A percentile compares a stretch with the other conserved stretches of the same genome.
phyloP scores from a whole-genome alignment of 2,888 invertebrate genomes.

The Synergus umbraculus region DNA sequence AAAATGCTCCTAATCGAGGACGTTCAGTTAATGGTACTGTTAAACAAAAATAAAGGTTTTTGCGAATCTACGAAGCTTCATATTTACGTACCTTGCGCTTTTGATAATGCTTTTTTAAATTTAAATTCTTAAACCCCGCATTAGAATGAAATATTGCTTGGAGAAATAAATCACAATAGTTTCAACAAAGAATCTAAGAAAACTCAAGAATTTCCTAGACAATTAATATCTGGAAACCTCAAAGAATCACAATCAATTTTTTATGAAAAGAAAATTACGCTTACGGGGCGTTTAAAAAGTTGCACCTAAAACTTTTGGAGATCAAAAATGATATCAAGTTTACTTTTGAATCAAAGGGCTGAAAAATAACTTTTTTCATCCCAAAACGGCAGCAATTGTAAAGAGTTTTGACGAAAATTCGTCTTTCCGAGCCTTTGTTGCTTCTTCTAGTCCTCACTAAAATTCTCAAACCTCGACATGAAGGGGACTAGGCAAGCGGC shows the following conservation, averaged over 20 bases:
- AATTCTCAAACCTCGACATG: slow-evolving; percentile 58
- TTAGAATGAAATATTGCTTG: background rate
- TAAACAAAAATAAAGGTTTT: background rate
- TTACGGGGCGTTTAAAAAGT: background rate
- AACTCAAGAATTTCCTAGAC: slow-evolving; percentile 3
- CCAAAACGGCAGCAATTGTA: background rate
- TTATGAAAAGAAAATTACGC: background rate
- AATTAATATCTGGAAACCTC: background rate
- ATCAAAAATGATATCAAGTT: background rate
- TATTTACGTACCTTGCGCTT: background rate
- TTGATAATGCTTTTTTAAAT: background rate
- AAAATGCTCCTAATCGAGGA: background rate
- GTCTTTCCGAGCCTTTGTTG: background rate
- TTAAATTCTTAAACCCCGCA: background rate
- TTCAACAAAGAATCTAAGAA: background rate
- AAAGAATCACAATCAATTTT: background rate
- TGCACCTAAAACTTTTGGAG: background rate
- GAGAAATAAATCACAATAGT: slow-evolving; percentile 11
- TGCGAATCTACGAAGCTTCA: slow-evolving; percentile 9
- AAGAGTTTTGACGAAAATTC: background rate
- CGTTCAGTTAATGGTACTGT: background rate
- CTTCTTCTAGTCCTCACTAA: background rate
- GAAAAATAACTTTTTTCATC: background rate
- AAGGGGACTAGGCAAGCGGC: slow-evolving; percentile 73
- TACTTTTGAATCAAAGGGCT: background rate